Percentiles rank a stretch among this genome's conserved stretches.
phyloP scores from a whole-genome alignment of 2,888 invertebrate species.

The Smittia aterrima region DNA sequence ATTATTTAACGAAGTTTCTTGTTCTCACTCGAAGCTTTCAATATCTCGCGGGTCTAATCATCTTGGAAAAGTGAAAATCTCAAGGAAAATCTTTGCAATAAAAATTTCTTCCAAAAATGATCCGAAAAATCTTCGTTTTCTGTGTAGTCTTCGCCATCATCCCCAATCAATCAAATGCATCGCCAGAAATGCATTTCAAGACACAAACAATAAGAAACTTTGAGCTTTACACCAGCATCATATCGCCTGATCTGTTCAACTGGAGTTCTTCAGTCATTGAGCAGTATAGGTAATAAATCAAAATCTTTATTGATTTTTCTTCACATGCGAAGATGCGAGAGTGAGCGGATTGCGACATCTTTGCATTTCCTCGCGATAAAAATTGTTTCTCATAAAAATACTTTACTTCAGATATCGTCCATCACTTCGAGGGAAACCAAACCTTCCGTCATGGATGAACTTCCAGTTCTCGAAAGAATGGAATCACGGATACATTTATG shows the following conservation, averaged over 20 bases:
- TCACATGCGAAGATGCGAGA: not conserved
- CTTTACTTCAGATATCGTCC: conserved; percentile 66
- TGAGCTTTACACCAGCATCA: conserved; percentile 74
- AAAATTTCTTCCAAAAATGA: not conserved
- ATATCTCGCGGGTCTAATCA: too few relatives aligned
- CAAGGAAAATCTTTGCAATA: conserved; percentile 12
- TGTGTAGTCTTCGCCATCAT: not conserved
- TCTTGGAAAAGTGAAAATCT: not conserved
- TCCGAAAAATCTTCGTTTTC: not conserved
- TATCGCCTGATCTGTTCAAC: conserved; percentile 69
- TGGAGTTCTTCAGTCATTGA: conserved; percentile 59
- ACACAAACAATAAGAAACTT: conserved; percentile 49
- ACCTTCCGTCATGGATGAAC: conserved; percentile 81
- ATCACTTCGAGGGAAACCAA: conserved; percentile 73
- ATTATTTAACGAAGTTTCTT: too few relatives aligned
- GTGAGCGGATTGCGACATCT: not conserved
- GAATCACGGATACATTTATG: conserved; percentile 78
- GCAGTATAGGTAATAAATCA: conserved; percentile 56
- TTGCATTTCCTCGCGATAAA: conserved; percentile 22
- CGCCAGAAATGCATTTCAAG: conserved; percentile 1
- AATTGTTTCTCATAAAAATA: not conserved
- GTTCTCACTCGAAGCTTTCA: too few relatives aligned
- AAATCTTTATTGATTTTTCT: conserved; percentile 36
- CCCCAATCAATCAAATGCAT: not conserved
- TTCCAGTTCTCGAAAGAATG: conserved; percentile 78